A percentile compares a stretch with the other conserved stretches of the same genome.
These are phyloP conservation scores for Catotricha subobsoleta DNA, from an alignment of 2,888 invertebrate species.

Conservation along the genomic window DNA sequence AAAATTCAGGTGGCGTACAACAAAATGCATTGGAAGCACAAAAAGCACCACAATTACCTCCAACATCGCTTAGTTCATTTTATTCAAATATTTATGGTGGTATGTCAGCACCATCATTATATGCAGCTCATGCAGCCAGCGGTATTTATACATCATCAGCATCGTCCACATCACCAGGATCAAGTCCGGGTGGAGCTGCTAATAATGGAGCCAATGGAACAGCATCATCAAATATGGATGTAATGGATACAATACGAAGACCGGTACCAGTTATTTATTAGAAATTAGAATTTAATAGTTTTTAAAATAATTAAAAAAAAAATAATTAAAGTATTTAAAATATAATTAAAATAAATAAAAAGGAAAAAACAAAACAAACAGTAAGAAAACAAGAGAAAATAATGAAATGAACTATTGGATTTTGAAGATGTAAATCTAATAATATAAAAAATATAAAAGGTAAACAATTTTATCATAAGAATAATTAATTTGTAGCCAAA, in stretches of 20 bases:
- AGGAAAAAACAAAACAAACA: no score
- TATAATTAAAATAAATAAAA: no score
- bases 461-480: no score
- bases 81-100: conserved; percentile 30
- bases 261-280: conserved; percentile 30
- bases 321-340: no score
- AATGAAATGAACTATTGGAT: no score
- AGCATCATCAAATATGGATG: conserved; percentile 17
- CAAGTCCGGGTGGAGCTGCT: conserved; percentile 21
- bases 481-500: no score
- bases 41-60: conserved; percentile 26
- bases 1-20: conserved; percentile 15
- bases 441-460: no score
- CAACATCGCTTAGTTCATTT: conserved; percentile 27
- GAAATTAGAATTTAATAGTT: no score
- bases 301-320: no score
- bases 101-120: conserved; percentile 26
- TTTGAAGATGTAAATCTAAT: no score
- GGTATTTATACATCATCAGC: conserved; percentile 22
- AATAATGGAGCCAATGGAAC: conserved; percentile 9
- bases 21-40: conserved; percentile 21
- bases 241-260: conserved; percentile 19
- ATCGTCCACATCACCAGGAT: conserved; percentile 15
- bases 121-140: conserved; percentile 28
- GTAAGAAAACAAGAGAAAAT: no score